Evolutionary conservation across 2,888 invertebrate genomes (phyloP).

Genomic region (Acleris emargana): DNA sequence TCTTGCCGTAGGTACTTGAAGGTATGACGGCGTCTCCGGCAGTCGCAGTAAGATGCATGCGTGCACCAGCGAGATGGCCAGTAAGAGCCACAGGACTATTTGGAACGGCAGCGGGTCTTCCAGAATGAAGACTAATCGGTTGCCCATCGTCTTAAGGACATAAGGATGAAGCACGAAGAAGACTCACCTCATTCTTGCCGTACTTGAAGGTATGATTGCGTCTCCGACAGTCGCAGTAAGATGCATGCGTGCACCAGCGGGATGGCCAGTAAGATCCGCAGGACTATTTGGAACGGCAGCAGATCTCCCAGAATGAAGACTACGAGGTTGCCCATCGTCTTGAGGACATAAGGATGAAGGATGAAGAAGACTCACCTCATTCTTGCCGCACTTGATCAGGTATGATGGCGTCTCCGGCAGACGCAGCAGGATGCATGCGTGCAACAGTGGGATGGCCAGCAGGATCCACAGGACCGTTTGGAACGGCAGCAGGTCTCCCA

Average conservation of each 20-base stretch:
- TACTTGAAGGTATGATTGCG: conserved; percentile 74
- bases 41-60: too few relatives aligned
- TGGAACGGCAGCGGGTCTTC: too few relatives aligned
- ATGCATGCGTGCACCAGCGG: conserved; percentile 73
- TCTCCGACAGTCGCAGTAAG: conserved; percentile 67
- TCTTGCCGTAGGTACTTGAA: too few relatives aligned
- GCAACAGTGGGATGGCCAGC: conserved; percentile 69
- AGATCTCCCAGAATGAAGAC: conserved; percentile 70
- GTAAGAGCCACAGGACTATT: too few relatives aligned
- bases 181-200: conserved; percentile 64
- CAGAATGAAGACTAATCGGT: too few relatives aligned
- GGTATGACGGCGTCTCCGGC: too few relatives aligned
- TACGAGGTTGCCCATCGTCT: conserved; percentile 70
- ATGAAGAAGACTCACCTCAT: conserved; percentile 53
- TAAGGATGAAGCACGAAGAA: too few relatives aligned
- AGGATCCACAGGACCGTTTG: conserved; percentile 71
- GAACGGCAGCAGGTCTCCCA: conserved; percentile 70
- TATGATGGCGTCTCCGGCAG: conserved; percentile 75
- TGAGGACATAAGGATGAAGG: conserved; percentile 24
- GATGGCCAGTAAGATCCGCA: conserved; percentile 73
- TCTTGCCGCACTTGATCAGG: conserved; percentile 68
- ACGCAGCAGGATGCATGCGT: conserved; percentile 66
- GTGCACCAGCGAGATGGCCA: too few relatives aligned
- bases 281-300: conserved; percentile 60
- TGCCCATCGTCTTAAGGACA: too few relatives aligned